Conservation (phyloP, 2,113 vertebrate species). For the Sorex fumeus region DNA sequence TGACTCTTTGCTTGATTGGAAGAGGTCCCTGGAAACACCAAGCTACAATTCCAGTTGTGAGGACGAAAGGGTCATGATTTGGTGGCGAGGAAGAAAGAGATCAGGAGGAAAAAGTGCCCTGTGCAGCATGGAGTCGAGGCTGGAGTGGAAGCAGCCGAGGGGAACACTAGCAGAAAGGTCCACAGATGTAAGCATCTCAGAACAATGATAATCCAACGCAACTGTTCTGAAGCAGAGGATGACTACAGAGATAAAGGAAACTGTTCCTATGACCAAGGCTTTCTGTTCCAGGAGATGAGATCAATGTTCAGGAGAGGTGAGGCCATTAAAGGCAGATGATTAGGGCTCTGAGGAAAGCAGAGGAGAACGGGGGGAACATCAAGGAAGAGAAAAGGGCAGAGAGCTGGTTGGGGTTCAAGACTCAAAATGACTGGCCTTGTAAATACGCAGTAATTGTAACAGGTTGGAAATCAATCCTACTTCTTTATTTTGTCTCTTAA, state of each 20-base stretch:
- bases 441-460: constrained; percentile 47
- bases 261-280: background rate
- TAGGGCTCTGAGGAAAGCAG: constrained; percentile 9
- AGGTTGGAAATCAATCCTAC: constrained; percentile 17
- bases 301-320: background rate
- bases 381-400: constrained; percentile 24
- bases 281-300: constrained; percentile 20
- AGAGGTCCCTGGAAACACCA: constrained; percentile 11
- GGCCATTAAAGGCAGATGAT: background rate
- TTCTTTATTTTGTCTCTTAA: constrained; percentile 65
- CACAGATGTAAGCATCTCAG: background rate
- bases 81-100: background rate
- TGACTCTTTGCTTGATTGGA: background rate
- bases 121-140: too few species aligned
- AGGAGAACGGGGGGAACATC: background rate
- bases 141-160: background rate
- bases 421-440: background rate
- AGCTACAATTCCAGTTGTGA: background rate
- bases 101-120: background rate
- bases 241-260: constrained; percentile 18
- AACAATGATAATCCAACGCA: background rate
- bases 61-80: background rate
- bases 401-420: constrained; percentile 14
- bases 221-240: constrained; percentile 18
- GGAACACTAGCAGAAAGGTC: background rate